These are phyloP conservation scores for Trissolcus basalis DNA, from an alignment of 1,140 invertebrate genomes.

Conservation along the genomic window DNA sequence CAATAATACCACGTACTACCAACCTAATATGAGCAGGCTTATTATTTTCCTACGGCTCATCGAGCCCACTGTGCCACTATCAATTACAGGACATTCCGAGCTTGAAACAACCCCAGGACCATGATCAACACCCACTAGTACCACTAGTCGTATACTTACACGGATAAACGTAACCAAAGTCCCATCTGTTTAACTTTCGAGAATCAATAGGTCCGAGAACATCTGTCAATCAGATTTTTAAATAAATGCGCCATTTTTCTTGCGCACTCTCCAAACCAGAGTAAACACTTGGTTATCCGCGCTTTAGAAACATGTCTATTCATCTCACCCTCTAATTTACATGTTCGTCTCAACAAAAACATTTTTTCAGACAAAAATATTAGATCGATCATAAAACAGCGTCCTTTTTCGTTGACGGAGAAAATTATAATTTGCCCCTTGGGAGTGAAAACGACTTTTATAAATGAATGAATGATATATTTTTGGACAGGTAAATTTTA, in stretches of 20 bases:
- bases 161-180: conserved; percentile 71
- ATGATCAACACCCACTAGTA: conserved; percentile 56
- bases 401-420: no score
- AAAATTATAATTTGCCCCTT: no score
- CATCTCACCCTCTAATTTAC: no score
- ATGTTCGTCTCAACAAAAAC: no score
- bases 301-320: no score
- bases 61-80: conserved; percentile 67
- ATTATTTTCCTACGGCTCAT: conserved; percentile 72
- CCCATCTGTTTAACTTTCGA: conserved; percentile 70
- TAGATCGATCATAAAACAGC: no score
- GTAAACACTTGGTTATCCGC: not conserved
- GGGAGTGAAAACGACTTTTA: no score
- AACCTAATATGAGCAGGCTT: conserved; percentile 59
- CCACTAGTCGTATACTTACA: conserved; percentile 62
- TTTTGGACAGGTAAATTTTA: no score
- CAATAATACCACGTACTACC: conserved; percentile 64
- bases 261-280: not conserved
- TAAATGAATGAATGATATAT: no score
- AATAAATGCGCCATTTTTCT: not conserved
- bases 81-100: conserved; percentile 68
- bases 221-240: conserved; percentile 50
- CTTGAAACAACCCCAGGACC: conserved; percentile 60
- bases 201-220: conserved; percentile 42
- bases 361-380: no score